These are phyloP conservation scores for Morelia viridis DNA, from an alignment of 2,797 vertebrate species.

Conservation along the genomic window DNA sequence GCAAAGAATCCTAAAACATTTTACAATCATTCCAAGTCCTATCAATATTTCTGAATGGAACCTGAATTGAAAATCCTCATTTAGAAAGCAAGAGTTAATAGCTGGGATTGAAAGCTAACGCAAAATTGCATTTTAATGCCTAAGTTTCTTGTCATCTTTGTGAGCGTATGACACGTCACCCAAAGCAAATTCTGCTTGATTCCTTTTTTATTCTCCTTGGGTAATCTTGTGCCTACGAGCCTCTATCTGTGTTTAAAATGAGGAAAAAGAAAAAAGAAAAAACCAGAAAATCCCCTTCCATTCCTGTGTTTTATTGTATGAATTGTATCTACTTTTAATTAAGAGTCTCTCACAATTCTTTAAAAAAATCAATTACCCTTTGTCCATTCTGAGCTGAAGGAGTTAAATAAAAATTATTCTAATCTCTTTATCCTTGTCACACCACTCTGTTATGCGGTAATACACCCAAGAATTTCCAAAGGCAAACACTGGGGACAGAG, in stretches of 20 bases:
- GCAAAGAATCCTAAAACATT: neutral
- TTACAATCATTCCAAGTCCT: neutral
- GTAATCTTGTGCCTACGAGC: neutral
- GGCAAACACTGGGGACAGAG: constrained; percentile 59
- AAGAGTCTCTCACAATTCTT: neutral
- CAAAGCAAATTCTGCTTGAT: neutral
- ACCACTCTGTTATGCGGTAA: constrained; percentile 79
- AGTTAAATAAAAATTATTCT: constrained; percentile 77
- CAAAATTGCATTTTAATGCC: neutral
- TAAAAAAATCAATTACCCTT: constrained; percentile 27
- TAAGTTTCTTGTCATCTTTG: neutral
- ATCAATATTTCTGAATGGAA: neutral
- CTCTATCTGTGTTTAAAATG: neutral
- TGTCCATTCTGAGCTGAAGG: constrained; percentile 60
- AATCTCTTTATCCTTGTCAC: constrained; percentile 87
- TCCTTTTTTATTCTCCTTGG: neutral
- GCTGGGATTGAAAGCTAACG: neutral
- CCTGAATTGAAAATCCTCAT: neutral
- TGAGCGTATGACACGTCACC: neutral
- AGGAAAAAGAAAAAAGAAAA: too few relatives aligned
- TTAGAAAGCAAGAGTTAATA: neutral
- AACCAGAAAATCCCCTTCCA: neutral
- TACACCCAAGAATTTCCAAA: constrained; percentile 82
- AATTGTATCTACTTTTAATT: neutral
- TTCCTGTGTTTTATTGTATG: neutral